Base-by-base conservation (phyloP, 2,888 invertebrate genomes). In the Malacosoma neustria region DNA sequence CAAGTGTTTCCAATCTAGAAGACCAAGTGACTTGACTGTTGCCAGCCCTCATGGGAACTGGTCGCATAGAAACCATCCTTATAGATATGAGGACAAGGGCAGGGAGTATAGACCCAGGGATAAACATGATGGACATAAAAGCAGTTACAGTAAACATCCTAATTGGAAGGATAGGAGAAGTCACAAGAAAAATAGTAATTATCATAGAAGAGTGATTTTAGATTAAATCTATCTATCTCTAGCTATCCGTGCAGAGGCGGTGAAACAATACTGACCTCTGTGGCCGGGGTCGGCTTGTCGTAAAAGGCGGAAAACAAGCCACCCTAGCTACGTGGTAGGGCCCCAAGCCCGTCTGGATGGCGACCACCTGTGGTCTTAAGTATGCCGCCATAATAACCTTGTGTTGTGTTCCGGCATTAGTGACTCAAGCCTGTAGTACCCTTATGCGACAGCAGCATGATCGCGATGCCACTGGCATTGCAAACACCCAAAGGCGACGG, bases 31-130 rank as follows among this genome's bases (percentile, higher is more conserved):
- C 33, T 49, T 85, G 29, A 70, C 73, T 6, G 57, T 75, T 41
- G 82, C 84, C 6, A 87, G 87, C 43, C 68, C 87, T 48, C 85
- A 85, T 51, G 87, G 86, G 3, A 81, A 86, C 46, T 87, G 87
- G 87, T 60, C 72, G 2, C 74, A 82, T 37, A 62, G 86, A 39
- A 82, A 82, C 45, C 81, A 86, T 43, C 81, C 82, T 0, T 81
- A 81, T 39, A 66, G 71, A 32, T 34, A 63, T 1, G 70, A 71
- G 42, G 76, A 72, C 6, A 68, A 71, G 40, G 33, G 40, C 5
- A 45, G 70, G 41, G 69, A 72, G n/a, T 66, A 54, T 11, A 58
- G 68, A 22, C 40, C 50, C n/a, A 51, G 58, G 41, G 67, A 68
- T 4, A 43, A 41, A 7, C 54, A 57, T 13, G 60, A 58, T 35